phyloP scores from a whole-genome alignment of 2,888 invertebrate genomes.

The Agrotis exclamationis region DNA sequence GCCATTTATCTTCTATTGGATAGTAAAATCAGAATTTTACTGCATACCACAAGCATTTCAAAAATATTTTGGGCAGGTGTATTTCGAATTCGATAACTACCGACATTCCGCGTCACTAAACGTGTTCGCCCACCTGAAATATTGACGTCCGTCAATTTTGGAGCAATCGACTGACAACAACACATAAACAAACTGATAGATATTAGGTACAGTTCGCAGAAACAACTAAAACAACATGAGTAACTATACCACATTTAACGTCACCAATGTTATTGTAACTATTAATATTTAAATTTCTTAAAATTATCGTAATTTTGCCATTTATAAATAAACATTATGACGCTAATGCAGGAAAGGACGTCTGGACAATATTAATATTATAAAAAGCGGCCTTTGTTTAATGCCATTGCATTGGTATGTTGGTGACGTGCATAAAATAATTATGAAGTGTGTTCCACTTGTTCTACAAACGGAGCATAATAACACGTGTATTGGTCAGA shows the following conservation, averaged over 20 bases:
- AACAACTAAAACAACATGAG: slow-evolving; percentile 1
- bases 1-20: slow-evolving; percentile 53
- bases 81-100: not conserved
- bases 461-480: slow-evolving; percentile 63
- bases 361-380: slow-evolving; percentile 36
- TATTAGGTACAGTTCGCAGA: slow-evolving; percentile 22
- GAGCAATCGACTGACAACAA: slow-evolving; percentile 1
- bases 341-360: slow-evolving; percentile 33
- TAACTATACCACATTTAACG: slow-evolving; percentile 16
- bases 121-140: slow-evolving; percentile 1
- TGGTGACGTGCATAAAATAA: slow-evolving; percentile 55
- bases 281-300: slow-evolving; percentile 32
- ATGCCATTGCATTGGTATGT: slow-evolving; percentile 42
- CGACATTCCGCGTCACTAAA: slow-evolving; percentile 3
- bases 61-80: slow-evolving; percentile 28
- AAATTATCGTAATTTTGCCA: slow-evolving; percentile 36
- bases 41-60: slow-evolving; percentile 28
- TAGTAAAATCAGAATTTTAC: slow-evolving; percentile 49
- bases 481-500: slow-evolving; percentile 66
- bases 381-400: slow-evolving; percentile 41
- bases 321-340: slow-evolving; percentile 43
- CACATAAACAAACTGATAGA: slow-evolving; percentile 18
- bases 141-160: slow-evolving; percentile 22
- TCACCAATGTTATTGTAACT: slow-evolving; percentile 42
- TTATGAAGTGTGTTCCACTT: slow-evolving; percentile 57